Conservation (phyloP, 2,888 invertebrate genomes). For the Drosophila mercatorum region DNA sequence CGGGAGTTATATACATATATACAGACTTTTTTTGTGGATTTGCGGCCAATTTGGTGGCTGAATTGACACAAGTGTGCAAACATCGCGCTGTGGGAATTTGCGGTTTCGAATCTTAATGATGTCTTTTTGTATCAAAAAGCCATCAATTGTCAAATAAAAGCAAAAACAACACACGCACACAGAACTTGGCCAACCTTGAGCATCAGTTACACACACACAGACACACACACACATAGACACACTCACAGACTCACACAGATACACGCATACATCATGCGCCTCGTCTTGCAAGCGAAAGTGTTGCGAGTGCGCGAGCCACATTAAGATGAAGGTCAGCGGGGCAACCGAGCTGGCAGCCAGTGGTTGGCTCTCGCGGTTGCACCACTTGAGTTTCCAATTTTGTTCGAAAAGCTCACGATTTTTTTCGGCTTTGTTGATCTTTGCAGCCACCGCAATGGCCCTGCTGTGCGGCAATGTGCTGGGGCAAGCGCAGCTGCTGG, state of each 20-base stretch:
- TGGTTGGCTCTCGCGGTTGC: slow-evolving; percentile 22
- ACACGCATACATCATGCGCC: slow-evolving; percentile 69
- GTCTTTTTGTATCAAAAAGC: slow-evolving; percentile 64
- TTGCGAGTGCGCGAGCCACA: slow-evolving; percentile 44
- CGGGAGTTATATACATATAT: background rate
- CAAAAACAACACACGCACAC: slow-evolving; percentile 33
- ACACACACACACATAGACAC: slow-evolving; percentile 18
- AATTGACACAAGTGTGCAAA: slow-evolving; percentile 53
- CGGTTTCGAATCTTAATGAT: slow-evolving; percentile 63
- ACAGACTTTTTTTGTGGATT: slow-evolving; percentile 1
- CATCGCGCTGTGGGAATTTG: slow-evolving; percentile 61
- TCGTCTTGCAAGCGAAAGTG: slow-evolving; percentile 70
- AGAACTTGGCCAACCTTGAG: slow-evolving; percentile 62
- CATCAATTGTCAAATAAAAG: slow-evolving; percentile 60
- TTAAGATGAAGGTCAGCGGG: slow-evolving; percentile 64
- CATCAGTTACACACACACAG: slow-evolving; percentile 52
- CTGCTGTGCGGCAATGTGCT: slow-evolving; percentile 58
- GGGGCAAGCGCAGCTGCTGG: slow-evolving; percentile 66
- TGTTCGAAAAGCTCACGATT: slow-evolving; percentile 46
- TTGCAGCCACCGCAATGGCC: slow-evolving; percentile 56
- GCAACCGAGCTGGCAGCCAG: slow-evolving; percentile 28
- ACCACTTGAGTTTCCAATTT: slow-evolving; percentile 46
- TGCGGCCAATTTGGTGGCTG: slow-evolving; percentile 46
- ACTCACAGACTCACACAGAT: background rate
- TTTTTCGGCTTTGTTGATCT: slow-evolving; percentile 26